phyloP scores from a whole-genome alignment of 2,888 invertebrate genomes.

The Thelaira solivaga region DNA sequence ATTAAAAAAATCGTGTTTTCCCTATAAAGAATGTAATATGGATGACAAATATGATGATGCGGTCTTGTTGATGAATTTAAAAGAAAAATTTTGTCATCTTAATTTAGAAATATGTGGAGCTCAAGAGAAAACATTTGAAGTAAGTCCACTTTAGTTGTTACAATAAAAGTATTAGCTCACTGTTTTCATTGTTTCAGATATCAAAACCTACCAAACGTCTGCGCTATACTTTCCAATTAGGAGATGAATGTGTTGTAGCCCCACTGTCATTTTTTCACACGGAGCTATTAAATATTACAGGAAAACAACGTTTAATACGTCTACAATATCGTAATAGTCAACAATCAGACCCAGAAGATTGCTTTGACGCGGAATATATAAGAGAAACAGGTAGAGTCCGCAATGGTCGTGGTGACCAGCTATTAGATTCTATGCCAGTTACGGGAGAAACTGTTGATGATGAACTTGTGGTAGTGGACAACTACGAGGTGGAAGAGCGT shows the following conservation, averaged over 20 bases:
- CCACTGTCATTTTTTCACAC: conserved; percentile 92
- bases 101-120: conserved; percentile 93
- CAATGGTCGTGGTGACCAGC: conserved; percentile 74
- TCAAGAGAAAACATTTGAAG: conserved; percentile 87
- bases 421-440: conserved; percentile 77
- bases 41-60: conserved; percentile 87
- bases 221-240: conserved; percentile 86
- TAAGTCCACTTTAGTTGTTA: conserved; percentile 73
- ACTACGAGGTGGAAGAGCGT: conserved; percentile 69
- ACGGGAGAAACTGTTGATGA: conserved; percentile 80
- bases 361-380: conserved; percentile 94
- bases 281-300: conserved; percentile 90
- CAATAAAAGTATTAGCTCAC: not conserved
- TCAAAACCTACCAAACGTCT: conserved; percentile 82
- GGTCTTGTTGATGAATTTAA: conserved; percentile 87
- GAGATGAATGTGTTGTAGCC: conserved; percentile 95
- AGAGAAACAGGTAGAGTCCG: conserved; percentile 85
- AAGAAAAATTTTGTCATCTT: conserved; percentile 93
- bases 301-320: conserved; percentile 82
- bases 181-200: conserved; percentile 45
- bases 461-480: conserved; percentile 84
- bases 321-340: conserved; percentile 84
- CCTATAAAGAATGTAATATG: conserved; percentile 86
- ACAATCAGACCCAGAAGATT: conserved; percentile 90
- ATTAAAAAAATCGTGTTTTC: conserved; percentile 92